Conservation (phyloP, 2,888 invertebrate genomes). For the Drosophila tanythrix region DNA sequence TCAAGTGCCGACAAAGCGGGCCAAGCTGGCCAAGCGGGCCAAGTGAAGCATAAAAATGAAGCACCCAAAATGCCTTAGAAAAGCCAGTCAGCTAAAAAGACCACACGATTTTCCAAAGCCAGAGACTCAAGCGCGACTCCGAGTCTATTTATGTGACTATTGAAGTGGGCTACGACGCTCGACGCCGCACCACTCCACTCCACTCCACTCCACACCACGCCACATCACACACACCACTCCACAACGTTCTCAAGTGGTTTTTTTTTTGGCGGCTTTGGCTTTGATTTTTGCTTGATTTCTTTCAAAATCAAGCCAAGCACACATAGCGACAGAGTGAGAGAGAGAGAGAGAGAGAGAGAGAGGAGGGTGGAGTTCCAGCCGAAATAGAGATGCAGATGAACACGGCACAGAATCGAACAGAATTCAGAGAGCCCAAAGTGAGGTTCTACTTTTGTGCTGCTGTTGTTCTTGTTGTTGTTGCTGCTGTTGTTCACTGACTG, state of each 20-base stretch:
- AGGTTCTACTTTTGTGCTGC: constrained; percentile 21
- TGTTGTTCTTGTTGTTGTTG: constrained; percentile 51
- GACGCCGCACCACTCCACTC: constrained; percentile 14
- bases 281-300: constrained; percentile 84
- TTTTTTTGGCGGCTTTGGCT: constrained; percentile 77
- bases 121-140: constrained; percentile 69
- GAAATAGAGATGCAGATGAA: constrained; percentile 73
- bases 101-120: constrained; percentile 67
- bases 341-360: not conserved
- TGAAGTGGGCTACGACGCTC: constrained; percentile 61
- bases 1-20: constrained; percentile 73
- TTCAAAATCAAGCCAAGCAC: constrained; percentile 73
- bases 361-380: constrained; percentile 33
- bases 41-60: constrained; percentile 74
- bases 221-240: constrained; percentile 12
- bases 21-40: constrained; percentile 42
- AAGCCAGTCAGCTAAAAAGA: constrained; percentile 29
- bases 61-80: constrained; percentile 52
- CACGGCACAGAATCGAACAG: constrained; percentile 14
- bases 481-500: constrained; percentile 73
- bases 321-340: not conserved
- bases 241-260: constrained; percentile 23
- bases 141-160: constrained; percentile 78
- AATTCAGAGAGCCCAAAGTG: constrained; percentile 23
- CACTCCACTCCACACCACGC: constrained; percentile 1